Percentiles rank a stretch among this genome's conserved stretches.
Evolutionary conservation across 2,113 vertebrate genomes (phyloP).

Genomic region (Sisor rabdophorus): DNA sequence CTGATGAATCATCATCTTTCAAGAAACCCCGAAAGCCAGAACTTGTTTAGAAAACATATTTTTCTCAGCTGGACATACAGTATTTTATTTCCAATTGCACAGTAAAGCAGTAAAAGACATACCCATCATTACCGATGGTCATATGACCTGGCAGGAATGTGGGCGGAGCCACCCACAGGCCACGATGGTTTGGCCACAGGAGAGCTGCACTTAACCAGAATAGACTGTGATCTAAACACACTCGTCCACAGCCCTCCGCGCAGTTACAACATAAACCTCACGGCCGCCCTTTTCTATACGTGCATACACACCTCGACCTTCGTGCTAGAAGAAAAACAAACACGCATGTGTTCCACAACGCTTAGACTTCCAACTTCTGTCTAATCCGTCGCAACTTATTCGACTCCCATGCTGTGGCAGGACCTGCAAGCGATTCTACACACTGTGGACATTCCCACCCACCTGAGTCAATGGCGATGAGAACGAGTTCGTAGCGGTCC

Average conservation of each 20-base stretch:
- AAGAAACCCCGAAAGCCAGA: not conserved
- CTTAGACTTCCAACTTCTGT: too few relatives aligned
- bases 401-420: not conserved
- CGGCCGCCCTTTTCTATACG: slow-evolving; percentile 54
- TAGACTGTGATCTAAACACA: slow-evolving; percentile 66
- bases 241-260: slow-evolving; percentile 64
- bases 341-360: not conserved
- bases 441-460: slow-evolving; percentile 50
- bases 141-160: slow-evolving; percentile 67
- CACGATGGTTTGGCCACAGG: slow-evolving; percentile 55
- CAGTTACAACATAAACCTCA: slow-evolving; percentile 69
- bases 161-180: slow-evolving; percentile 61
- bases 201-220: slow-evolving; percentile 65
- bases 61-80: not conserved
- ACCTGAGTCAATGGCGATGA: slow-evolving; percentile 91
- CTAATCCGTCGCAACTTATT: not conserved
- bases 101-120: slow-evolving; percentile 22
- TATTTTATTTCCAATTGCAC: slow-evolving; percentile 11
- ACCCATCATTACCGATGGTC: slow-evolving; percentile 55
- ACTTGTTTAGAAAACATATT: not conserved
- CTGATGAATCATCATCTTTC: not conserved
- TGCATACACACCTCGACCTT: slow-evolving; percentile 10
- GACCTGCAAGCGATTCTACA: not conserved
- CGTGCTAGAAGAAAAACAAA: not conserved
- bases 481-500: slow-evolving; percentile 75